Percentiles rank a stretch among this genome's conserved stretches.
These are phyloP conservation scores for Pandemis corylana DNA, from an alignment of 2,888 invertebrate species.

Conservation along the genomic window DNA sequence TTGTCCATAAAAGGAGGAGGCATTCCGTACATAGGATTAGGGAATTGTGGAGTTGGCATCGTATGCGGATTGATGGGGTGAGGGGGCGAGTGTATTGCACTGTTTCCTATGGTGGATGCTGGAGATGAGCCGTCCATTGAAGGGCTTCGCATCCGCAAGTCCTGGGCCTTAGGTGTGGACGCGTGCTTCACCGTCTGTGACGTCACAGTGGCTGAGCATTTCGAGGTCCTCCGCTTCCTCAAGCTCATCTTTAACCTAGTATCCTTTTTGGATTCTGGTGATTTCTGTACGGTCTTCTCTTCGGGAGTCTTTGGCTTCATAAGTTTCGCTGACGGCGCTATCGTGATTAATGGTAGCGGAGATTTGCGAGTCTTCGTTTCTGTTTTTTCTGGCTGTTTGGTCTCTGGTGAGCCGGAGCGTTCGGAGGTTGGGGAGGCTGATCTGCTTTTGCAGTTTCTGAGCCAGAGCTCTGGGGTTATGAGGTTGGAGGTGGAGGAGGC, in stretches of 20 bases:
- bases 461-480: conserved; percentile 96
- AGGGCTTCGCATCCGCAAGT: conserved; percentile 75
- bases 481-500: conserved; percentile 82
- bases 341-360: conserved; percentile 87
- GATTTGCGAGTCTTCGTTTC: conserved; percentile 71
- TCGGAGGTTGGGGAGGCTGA: conserved; percentile 86
- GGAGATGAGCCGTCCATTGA: conserved; percentile 73
- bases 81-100: conserved; percentile 74
- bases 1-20: conserved; percentile 76
- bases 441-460: conserved; percentile 90
- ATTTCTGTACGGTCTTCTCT: conserved; percentile 69
- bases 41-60: conserved; percentile 65
- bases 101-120: conserved; percentile 64
- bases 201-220: conserved; percentile 76
- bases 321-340: conserved; percentile 87
- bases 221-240: conserved; percentile 76
- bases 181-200: conserved; percentile 70
- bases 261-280: conserved; percentile 77
- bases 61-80: conserved; percentile 64
- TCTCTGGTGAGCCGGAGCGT: conserved; percentile 83
- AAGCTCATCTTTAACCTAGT: conserved; percentile 74
- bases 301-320: conserved; percentile 80
- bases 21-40: conserved; percentile 73
- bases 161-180: conserved; percentile 77
- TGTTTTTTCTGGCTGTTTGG: conserved; percentile 58